Conservation (phyloP, 1,140 invertebrate genomes). For the Trinorchestia longiramus region DNA sequence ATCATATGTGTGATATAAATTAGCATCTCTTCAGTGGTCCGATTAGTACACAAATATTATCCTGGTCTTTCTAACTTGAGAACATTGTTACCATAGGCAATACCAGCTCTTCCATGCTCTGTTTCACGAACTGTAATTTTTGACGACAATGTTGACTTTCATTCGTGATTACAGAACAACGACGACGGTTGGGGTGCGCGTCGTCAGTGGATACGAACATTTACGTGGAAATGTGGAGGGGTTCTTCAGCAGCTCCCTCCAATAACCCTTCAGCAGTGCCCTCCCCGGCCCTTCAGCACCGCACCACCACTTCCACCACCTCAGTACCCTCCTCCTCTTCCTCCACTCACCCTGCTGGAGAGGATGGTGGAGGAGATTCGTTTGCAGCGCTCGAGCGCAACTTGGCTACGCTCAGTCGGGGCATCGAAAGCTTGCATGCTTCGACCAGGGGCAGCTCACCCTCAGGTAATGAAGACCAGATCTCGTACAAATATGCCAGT, state of each 20-base stretch:
- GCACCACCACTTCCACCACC: not conserved
- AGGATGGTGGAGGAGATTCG: not conserved
- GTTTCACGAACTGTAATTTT: not conserved
- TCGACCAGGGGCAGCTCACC: not conserved
- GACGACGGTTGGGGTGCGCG: not conserved
- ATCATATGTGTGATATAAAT: too few relatives aligned
- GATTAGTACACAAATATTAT: not conserved
- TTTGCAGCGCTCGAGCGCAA: slow-evolving; percentile 39
- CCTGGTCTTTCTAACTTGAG: not conserved
- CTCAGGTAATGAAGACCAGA: not conserved
- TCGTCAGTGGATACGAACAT: slow-evolving; percentile 36
- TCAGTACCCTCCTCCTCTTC: not conserved
- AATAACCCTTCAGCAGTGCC: slow-evolving; percentile 39
- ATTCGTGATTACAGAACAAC: slow-evolving; percentile 3
- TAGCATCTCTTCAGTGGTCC: too few relatives aligned
- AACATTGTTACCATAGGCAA: not conserved
- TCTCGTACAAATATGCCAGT: not conserved
- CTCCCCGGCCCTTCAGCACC: slow-evolving; percentile 41
- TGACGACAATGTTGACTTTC: not conserved
- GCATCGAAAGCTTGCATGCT: not conserved
- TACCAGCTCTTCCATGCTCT: not conserved
- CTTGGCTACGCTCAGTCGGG: slow-evolving; percentile 7
- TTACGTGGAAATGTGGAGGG: slow-evolving; percentile 45
- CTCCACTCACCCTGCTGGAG: not conserved
- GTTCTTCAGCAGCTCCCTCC: slow-evolving; percentile 12